Percentiles rank a stretch among this genome's conserved stretches.
Evolutionary conservation across 35 echinoderm and acorn worm genomes (phyloP).

Genomic region (Heliocidaris tuberculata): DNA sequence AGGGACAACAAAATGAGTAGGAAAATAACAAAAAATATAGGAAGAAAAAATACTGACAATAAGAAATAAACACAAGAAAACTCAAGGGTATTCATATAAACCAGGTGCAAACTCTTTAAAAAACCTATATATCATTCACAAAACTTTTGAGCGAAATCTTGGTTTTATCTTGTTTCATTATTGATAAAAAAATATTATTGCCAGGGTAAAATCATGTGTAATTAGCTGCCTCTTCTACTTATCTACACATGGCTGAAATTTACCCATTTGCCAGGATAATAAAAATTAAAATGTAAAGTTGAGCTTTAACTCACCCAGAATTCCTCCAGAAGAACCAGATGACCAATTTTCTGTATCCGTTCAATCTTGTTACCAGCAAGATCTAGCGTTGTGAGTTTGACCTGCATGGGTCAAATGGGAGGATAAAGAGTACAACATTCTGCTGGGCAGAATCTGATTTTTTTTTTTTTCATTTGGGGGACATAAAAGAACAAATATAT

Average conservation of each 20-base stretch:
- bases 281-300: not conserved
- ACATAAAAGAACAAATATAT: too few relatives aligned
- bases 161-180: too few relatives aligned
- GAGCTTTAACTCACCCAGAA: conserved; percentile 82
- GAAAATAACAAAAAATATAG: not conserved
- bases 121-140: too few relatives aligned
- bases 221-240: not conserved
- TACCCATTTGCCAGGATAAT: too few relatives aligned
- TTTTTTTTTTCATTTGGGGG: too few relatives aligned
- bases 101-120: too few relatives aligned
- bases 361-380: conserved; percentile 84
- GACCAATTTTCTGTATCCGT: conserved; percentile 69
- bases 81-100: not conserved
- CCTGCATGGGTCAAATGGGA: conserved; percentile 38
- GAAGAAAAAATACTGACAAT: not conserved
- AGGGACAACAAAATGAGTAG: not conserved
- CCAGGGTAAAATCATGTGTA: too few relatives aligned
- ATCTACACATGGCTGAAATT: not conserved
- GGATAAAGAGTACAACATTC: not conserved
- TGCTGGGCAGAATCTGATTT: too few relatives aligned
- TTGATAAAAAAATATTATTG: too few relatives aligned
- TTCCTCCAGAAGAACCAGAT: conserved; percentile 82
- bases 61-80: not conserved
- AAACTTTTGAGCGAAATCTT: too few relatives aligned
- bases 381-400: conserved; percentile 84